Evolutionary conservation across 1,140 invertebrate species (phyloP).

Genomic region (Oreohelix idahoensis): DNA sequence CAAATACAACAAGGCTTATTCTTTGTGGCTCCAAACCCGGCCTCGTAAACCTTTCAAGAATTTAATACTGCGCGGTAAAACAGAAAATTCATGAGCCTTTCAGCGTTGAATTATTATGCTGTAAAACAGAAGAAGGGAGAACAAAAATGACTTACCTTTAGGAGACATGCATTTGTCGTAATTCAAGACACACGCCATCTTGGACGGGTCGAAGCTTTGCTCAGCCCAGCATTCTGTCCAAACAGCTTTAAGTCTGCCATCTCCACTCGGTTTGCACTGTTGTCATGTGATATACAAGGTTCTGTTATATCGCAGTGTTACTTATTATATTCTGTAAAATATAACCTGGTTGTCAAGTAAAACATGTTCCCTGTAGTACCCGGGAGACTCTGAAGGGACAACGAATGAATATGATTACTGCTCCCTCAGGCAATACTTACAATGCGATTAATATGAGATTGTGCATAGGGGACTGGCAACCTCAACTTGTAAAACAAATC

Average conservation of each 20-base stretch:
- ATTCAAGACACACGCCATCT: constrained; percentile 7
- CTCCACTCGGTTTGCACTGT: background rate
- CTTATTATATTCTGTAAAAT: too few relatives aligned
- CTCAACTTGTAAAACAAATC: too few relatives aligned
- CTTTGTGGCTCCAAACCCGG: background rate
- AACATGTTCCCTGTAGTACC: too few relatives aligned
- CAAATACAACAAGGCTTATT: too few relatives aligned
- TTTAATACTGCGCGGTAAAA: background rate
- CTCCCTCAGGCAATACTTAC: too few relatives aligned
- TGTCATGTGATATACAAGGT: too few relatives aligned
- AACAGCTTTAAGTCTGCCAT: constrained; percentile 5
- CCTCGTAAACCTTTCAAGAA: background rate
- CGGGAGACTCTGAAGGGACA: too few relatives aligned
- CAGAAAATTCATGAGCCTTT: background rate
- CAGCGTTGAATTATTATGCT: background rate
- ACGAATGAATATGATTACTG: too few relatives aligned
- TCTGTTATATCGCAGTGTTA: too few relatives aligned
- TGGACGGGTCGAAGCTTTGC: constrained; percentile 1
- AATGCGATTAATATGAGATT: too few relatives aligned
- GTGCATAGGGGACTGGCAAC: too few relatives aligned
- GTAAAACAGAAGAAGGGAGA: background rate
- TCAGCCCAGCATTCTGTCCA: constrained; percentile 28
- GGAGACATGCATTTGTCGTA: constrained; percentile 23
- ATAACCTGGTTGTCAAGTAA: too few relatives aligned
- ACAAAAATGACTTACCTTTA: constrained; percentile 11